A percentile compares a stretch with the other conserved stretches of the same genome.
phyloP scores from a whole-genome alignment of 2,113 vertebrate genomes.

The Callithrix jacchus region DNA sequence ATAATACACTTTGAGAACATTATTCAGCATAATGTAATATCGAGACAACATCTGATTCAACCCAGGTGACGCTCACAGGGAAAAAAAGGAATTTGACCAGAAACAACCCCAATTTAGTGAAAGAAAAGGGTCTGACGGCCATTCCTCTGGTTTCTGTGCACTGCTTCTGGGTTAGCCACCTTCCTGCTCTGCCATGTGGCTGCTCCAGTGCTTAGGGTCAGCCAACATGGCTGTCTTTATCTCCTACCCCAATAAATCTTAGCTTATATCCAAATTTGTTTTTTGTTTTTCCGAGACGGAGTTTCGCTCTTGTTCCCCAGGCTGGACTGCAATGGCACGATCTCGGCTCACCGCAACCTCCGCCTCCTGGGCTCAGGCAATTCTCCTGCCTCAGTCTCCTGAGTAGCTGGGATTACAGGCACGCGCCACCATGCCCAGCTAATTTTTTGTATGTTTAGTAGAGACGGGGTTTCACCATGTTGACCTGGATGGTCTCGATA shows the following conservation, averaged over 20 bases:
- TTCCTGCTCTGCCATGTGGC: rapidly evolving
- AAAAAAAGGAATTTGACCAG: background rate
- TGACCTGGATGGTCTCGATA: no score
- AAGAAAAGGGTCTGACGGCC: background rate
- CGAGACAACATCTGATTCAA: background rate
- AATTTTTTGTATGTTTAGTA: no score
- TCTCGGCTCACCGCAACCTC: no score
- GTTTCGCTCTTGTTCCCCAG: no score
- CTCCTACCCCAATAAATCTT: background rate
- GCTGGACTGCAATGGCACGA: no score
- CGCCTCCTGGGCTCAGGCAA: no score
- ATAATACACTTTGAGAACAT: background rate
- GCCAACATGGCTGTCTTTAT: background rate
- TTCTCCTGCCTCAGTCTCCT: no score
- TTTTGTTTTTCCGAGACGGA: no score
- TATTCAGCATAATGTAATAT: background rate
- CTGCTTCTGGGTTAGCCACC: background rate
- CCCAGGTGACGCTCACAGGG: background rate
- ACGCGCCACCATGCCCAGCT: no score
- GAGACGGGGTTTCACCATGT: no score
- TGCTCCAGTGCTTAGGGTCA: rapidly evolving
- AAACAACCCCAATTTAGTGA: background rate
- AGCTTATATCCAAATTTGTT: background rate
- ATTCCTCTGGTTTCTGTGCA: rapidly evolving
- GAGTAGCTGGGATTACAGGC: no score